phyloP scores from a whole-genome alignment of 1,140 invertebrate genomes.

The Drosophila saltans region DNA sequence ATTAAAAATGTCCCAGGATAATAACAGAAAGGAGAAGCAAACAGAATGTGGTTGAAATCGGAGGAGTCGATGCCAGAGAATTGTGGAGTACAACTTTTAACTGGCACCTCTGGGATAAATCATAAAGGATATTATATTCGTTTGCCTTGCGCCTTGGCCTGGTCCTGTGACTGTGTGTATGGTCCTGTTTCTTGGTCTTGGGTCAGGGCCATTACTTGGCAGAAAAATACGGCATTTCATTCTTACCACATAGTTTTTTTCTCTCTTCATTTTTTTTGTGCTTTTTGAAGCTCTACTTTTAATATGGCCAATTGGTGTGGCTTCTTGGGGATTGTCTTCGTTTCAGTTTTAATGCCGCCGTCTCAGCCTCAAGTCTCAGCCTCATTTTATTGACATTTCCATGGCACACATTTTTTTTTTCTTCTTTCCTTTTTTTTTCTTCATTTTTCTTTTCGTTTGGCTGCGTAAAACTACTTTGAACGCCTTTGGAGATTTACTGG shows the following conservation, averaged over 20 bases:
- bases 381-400: constrained; percentile 52
- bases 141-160: neutral
- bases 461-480: constrained; percentile 43
- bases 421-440: neutral
- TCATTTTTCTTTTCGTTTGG: constrained; percentile 32
- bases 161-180: neutral
- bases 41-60: neutral
- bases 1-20: constrained; percentile 63
- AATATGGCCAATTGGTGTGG: constrained; percentile 48
- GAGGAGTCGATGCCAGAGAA: constrained; percentile 49
- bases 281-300: constrained; percentile 51
- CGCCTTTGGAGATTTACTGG: constrained; percentile 38
- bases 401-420: constrained; percentile 18
- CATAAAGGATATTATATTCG: constrained; percentile 65
- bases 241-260: neutral
- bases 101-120: constrained; percentile 67
- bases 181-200: neutral
- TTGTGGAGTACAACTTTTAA: constrained; percentile 54
- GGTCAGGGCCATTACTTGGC: constrained; percentile 42
- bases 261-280: neutral
- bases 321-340: constrained; percentile 8
- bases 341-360: constrained; percentile 6
- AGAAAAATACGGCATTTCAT: constrained; percentile 30
- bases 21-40: constrained; percentile 18
- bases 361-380: neutral